These are phyloP conservation scores for Lineus longissimus DNA, from an alignment of 1,140 invertebrate genomes.

Conservation along the genomic window DNA sequence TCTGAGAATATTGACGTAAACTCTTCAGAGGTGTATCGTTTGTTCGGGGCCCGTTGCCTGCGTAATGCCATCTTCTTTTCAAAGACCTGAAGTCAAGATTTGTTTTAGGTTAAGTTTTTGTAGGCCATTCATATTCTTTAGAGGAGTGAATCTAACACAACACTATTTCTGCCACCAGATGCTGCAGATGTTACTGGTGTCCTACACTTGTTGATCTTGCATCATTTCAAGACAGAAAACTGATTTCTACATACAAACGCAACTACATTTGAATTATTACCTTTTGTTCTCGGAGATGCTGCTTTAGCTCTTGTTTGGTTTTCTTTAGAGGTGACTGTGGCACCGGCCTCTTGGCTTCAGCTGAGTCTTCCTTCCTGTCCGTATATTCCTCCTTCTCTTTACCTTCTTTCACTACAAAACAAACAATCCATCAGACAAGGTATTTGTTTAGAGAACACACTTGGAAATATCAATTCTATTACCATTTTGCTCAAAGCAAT, in stretches of 20 bases:
- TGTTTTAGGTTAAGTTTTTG: no score
- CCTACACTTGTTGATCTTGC: no score
- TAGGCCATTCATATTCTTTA: no score
- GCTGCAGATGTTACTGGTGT: no score
- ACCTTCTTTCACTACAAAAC: constrained; percentile 2
- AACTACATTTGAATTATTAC: no score
- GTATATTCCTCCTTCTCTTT: neutral
- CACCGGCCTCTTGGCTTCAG: neutral
- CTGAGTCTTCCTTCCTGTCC: constrained; percentile 8
- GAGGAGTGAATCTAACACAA: no score
- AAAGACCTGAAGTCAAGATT: constrained; percentile 19
- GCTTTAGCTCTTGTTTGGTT: constrained; percentile 46
- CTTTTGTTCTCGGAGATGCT: constrained; percentile 47
- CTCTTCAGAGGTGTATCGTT: constrained; percentile 51
- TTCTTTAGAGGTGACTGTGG: constrained; percentile 30
- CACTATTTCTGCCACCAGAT: no score
- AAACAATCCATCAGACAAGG: neutral
- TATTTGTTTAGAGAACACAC: no score
- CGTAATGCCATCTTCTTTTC: constrained; percentile 42
- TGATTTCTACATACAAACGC: no score
- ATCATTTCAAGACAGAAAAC: no score
- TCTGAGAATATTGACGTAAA: constrained; percentile 52
- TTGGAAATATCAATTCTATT: no score
- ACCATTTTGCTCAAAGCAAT: no score
- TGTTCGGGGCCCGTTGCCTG: constrained; percentile 45